Evolutionary conservation across 2,888 invertebrate genomes (phyloP).

Genomic region (Apamea anceps): DNA sequence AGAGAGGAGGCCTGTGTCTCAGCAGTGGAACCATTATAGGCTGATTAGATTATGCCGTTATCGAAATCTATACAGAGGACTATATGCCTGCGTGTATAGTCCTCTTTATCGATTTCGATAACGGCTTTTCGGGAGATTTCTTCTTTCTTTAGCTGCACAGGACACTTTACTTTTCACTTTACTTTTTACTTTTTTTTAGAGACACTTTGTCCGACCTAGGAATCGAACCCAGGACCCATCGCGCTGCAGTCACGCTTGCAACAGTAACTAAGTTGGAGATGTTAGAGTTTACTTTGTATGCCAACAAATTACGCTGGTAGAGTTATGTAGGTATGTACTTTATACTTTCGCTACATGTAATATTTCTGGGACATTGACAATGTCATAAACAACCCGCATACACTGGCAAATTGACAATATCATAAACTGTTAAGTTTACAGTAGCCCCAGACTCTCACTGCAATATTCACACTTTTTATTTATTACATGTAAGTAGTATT

Average conservation of each 20-base stretch:
- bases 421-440: not conserved
- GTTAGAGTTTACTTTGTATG: not conserved
- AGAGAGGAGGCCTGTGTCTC: no score
- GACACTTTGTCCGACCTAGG: no score
- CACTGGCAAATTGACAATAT: conserved; percentile 7
- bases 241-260: no score
- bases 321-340: not conserved
- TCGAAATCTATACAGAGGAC: not conserved
- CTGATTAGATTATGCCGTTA: no score
- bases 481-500: not conserved
- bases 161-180: no score
- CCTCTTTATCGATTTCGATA: no score
- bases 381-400: not conserved
- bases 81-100: no score
- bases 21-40: no score
- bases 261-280: not conserved
- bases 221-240: no score
- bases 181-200: no score
- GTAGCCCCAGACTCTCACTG: not conserved
- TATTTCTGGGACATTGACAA: not conserved
- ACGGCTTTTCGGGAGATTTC: no score
- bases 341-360: not conserved
- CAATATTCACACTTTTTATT: conserved; percentile 8
- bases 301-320: not conserved
- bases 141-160: no score